Evolutionary conservation across 30 jellyfish, hydroid and myxozoan species (phyloP).

Genomic region (Mastigias papua): DNA sequence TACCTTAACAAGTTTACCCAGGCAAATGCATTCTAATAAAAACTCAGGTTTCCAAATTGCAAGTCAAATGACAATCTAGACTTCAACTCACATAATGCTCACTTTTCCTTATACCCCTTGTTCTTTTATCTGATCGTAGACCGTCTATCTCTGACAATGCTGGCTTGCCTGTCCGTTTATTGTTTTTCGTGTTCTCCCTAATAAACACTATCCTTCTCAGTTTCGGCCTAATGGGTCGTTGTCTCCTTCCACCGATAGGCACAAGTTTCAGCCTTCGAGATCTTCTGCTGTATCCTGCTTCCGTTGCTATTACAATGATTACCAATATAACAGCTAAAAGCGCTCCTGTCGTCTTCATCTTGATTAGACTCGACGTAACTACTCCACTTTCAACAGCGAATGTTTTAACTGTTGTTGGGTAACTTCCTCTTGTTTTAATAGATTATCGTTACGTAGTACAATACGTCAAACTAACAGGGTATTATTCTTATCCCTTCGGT

Average conservation of each 20-base stretch:
- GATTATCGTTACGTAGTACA: constrained; percentile 1
- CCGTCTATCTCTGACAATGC: background rate
- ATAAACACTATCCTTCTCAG: background rate
- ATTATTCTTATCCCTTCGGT: background rate
- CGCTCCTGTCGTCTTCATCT: background rate
- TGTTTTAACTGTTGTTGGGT: background rate
- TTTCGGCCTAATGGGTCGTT: background rate
- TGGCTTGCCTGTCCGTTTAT: background rate
- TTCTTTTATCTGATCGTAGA: background rate
- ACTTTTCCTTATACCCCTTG: background rate
- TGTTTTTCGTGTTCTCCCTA: background rate
- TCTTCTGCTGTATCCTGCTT: background rate
- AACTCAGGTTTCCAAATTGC: background rate
- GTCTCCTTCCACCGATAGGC: background rate
- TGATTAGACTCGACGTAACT: background rate
- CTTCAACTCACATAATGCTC: constrained; percentile 43
- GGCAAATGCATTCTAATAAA: too few species aligned
- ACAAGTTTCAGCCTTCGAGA: background rate
- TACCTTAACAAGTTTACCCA: too few species aligned
- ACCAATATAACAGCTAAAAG: background rate
- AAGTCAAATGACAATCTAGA: background rate
- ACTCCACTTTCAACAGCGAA: background rate
- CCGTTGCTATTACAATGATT: background rate
- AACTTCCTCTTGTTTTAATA: background rate
- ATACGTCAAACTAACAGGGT: background rate